A percentile compares a stretch with the other conserved stretches of the same genome.
phyloP scores from a whole-genome alignment of 2,797 vertebrate species.

The Cyclura pinguis region DNA sequence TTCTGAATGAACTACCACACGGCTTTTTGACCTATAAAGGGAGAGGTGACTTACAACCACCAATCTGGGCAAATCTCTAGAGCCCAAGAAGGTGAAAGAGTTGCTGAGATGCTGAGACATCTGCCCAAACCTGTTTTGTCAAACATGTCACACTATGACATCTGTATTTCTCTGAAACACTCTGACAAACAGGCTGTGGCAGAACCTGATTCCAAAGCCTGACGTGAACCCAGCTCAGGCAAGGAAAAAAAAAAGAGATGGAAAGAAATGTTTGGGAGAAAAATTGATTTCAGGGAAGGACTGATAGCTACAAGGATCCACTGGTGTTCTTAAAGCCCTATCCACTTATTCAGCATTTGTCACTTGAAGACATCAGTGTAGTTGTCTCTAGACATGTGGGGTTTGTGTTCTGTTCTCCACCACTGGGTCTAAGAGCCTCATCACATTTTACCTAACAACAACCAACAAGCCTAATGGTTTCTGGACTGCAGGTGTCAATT shows the following conservation, averaged over 20 bases:
- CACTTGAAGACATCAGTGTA: neutral
- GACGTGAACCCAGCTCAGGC: neutral
- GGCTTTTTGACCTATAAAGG: conserved; percentile 13
- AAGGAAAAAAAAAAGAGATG: too few species aligned
- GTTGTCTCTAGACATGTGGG: neutral
- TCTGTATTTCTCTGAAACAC: conserved; percentile 20
- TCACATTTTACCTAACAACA: neutral
- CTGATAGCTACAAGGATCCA: neutral
- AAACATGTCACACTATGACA: neutral
- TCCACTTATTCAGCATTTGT: neutral
- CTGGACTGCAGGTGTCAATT: neutral
- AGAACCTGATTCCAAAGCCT: neutral
- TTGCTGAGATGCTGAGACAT: neutral
- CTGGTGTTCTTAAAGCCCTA: neutral
- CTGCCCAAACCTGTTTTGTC: neutral
- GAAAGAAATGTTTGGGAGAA: too few species aligned
- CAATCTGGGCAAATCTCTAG: conserved; percentile 18
- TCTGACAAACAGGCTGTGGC: neutral
- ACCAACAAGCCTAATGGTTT: neutral
- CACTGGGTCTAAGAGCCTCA: neutral
- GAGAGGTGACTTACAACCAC: neutral
- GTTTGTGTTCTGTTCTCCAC: neutral
- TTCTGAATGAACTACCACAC: neutral
- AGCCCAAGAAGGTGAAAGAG: conserved; percentile 16
- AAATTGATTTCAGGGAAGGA: neutral